Base-by-base conservation (phyloP, 2,113 vertebrate genomes). In the Oncorhynchus gorbuscha region DNA sequence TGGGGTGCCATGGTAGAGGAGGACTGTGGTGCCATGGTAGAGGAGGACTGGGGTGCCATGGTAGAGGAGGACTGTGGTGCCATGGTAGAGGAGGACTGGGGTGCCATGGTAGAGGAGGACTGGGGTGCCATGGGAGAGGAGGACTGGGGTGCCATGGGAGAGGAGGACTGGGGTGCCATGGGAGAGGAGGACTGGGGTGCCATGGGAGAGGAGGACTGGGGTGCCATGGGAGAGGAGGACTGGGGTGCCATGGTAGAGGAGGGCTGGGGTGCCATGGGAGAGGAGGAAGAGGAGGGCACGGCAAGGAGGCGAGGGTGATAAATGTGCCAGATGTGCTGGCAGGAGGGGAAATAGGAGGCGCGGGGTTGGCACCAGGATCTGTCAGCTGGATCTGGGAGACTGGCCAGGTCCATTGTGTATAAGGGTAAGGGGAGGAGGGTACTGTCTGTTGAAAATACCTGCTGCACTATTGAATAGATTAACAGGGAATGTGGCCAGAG, bases 261-360 rank as follows among this genome's bases (percentile, higher is more conserved):
- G 28, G 28, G 3, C 28, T 28, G 28, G 3, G 28, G 28, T 28
- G 28, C 0, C 26, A 48, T 7, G 32, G 5, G 32, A 35, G 32
- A 35, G 5, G 5, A 35, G 48, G 49, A 39, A 13, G 49, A 14
- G 49, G 49, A 55, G 14, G 4, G 51, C 13, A 55, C 0, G 14
- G 51, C 51, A 3, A 16, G 51, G 51, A 55, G 51, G 75, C 81
- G 79, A 76, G 68, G 45, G 78, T 85, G 89, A 92, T 92, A 91
- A 91, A 92, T 26, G 80, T 82, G 81, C 83, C 89, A 91, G 89
- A 92, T 90, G 90, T 89, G 83, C 76, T 32, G 70, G 69, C 11
- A 69, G 73, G 32, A 76, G 28, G 28, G 0, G 3, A 28, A 28
- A 28, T 28, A 28, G 28, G 28, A 28, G 79, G 62, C 24, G 48